Percentiles rank a stretch among this genome's conserved stretches.
These are phyloP conservation scores for Erpobdella octoculata DNA, from an alignment of 2,888 invertebrate species.

Conservation along the genomic window DNA sequence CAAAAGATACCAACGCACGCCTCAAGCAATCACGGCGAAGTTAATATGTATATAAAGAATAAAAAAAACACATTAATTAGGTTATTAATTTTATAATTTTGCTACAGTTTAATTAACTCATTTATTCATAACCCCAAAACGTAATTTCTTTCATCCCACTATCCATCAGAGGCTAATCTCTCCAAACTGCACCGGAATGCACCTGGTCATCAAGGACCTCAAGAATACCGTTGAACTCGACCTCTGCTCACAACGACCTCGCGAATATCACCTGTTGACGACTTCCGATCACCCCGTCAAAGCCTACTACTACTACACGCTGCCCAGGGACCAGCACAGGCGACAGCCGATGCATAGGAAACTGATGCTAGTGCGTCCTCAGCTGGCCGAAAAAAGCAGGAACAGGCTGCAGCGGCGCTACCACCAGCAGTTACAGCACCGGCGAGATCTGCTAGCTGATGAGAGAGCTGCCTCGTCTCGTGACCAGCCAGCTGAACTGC, in stretches of 20 bases:
- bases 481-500: not conserved
- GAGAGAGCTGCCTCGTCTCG: not conserved
- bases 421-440: not conserved
- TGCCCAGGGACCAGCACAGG: too few species aligned
- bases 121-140: too few species aligned
- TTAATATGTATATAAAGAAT: too few species aligned
- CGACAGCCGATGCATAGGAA: too few species aligned
- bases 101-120: too few species aligned
- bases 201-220: not conserved
- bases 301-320: not conserved
- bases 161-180: not conserved
- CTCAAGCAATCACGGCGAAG: too few species aligned
- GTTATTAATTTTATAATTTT: too few species aligned
- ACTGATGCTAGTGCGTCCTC: too few species aligned
- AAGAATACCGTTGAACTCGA: not conserved
- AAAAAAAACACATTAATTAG: too few species aligned
- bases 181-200: not conserved
- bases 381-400: too few species aligned
- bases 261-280: not conserved
- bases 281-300: not conserved
- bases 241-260: not conserved
- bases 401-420: not conserved
- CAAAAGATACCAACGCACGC: too few species aligned
- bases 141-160: not conserved
- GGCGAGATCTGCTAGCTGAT: not conserved